Percentiles rank a stretch among this genome's conserved stretches.
These are phyloP conservation scores for Anhinga anhinga DNA, from an alignment of 2,113 vertebrate species.

Conservation along the genomic window DNA sequence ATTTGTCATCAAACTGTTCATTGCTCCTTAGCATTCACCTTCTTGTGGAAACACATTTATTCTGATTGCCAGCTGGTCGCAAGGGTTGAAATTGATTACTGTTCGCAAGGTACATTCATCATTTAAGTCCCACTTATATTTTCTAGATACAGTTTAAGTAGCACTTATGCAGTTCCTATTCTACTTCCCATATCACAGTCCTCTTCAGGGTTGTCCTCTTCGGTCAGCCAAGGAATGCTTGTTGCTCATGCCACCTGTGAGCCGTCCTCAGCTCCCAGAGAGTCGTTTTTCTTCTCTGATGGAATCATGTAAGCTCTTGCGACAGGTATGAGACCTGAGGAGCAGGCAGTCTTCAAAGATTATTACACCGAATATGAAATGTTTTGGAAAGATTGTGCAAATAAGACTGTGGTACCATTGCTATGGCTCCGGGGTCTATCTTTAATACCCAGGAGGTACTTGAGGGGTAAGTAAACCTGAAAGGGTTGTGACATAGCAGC, in stretches of 20 bases:
- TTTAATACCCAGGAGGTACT: background rate
- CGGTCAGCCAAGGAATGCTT: background rate
- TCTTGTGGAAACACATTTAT: background rate
- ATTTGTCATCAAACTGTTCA: background rate
- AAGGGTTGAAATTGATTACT: background rate
- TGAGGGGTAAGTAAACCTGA: background rate
- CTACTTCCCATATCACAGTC: conserved; percentile 18
- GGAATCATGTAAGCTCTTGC: background rate
- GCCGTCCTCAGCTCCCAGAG: conserved; percentile 16
- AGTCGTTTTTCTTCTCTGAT: background rate
- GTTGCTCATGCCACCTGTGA: background rate
- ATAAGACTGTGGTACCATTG: background rate
- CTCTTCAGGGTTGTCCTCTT: background rate
- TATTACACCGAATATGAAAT: background rate
- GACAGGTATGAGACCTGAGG: background rate
- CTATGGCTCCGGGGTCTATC: background rate
- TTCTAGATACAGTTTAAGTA: background rate
- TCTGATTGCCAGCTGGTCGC: background rate
- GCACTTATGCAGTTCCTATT: background rate
- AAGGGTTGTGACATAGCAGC: background rate
- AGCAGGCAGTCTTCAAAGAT: conserved; percentile 29
- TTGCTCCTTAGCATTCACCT: conserved; percentile 4
- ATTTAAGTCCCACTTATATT: background rate
- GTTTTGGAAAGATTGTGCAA: background rate
- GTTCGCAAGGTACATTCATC: background rate